Evolutionary conservation across 2,797 vertebrate species (phyloP), one percentile per base, ranked within the genome.

Genomic region (Darevskia nairensis): DNA sequence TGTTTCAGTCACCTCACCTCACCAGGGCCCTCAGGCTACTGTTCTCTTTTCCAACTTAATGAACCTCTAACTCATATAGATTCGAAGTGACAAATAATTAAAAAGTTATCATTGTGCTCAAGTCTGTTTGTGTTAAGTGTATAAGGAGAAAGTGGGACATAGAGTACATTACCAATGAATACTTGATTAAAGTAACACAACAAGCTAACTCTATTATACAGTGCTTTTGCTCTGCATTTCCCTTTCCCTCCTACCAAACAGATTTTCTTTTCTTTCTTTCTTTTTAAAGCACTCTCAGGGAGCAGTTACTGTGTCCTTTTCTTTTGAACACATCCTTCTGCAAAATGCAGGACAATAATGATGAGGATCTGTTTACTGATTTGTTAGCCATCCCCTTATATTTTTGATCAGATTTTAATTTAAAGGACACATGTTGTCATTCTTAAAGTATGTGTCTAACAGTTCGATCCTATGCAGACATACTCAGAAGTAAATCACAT

Each of bases 51-150:
- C 3, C 4, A 76, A 11, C 66, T 89, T 71, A 91, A 74, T 68
- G 17, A 90, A 50, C 27, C 3, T 81, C 4, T 79, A 86, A 1
- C 46, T 91, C 23, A 25, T 79, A 66, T 1, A n/a, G 78, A 35
- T 82, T 21, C 19, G 91, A 89, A 79, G 21, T 80, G 55, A 78
- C 46, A 89, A 93, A 77, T 83, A 91, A 80, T 64, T 84, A 80
- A 78, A 88, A 89, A 50, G 6, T 71, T 79, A 82, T 35, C 4
- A 50, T 88, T 83, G 44, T 15, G 21, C 15, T 84, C 0, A 32
- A 85, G 64, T 74, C 8, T 85, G 55, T 80, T 81, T 85, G 55
- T 80, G 46, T 87, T 86, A 86, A 91, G 82, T 69, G 5, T 64
- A 86, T 32, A 71, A 88, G 46, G 4, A 71, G 88, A 88, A 86